These are phyloP conservation scores for Aurelia sp. DNA, from an alignment of 30 jellyfish, hydroid and myxozoan genomes.

Conservation along the genomic window DNA sequence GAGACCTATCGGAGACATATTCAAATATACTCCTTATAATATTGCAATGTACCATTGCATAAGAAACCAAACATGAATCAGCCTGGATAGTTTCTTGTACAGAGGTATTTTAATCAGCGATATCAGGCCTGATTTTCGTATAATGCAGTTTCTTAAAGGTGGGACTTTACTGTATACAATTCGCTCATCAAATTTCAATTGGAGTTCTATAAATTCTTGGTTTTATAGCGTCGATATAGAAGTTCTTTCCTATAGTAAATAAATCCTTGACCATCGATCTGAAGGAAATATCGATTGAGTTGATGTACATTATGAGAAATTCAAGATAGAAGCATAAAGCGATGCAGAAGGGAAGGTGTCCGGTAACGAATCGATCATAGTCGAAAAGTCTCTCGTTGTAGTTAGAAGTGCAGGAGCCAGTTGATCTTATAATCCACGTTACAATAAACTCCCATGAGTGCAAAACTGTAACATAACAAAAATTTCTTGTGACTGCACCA, in stretches of 20 bases:
- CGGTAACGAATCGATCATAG: slow-evolving; percentile 27
- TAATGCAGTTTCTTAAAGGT: no score
- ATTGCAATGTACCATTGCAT: no score
- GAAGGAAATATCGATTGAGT: slow-evolving; percentile 25
- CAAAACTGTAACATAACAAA: slow-evolving; percentile 18
- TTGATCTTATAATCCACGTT: slow-evolving; percentile 13
- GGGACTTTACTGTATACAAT: no score
- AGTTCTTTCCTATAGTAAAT: not conserved
- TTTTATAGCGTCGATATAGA: not conserved
- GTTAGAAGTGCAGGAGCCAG: slow-evolving; percentile 37
- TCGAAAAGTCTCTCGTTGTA: slow-evolving; percentile 25
- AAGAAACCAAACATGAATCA: no score
- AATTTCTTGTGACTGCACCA: slow-evolving; percentile 14
- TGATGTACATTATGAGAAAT: slow-evolving; percentile 18
- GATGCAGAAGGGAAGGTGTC: slow-evolving; percentile 43
- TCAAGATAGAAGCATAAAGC: slow-evolving; percentile 41
- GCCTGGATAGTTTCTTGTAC: no score
- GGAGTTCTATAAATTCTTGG: not conserved
- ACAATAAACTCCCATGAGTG: slow-evolving; percentile 23
- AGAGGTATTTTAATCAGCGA: no score
- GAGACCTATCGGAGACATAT: no score
- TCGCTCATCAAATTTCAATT: not conserved
- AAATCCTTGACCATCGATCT: not conserved
- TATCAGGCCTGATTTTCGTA: no score
- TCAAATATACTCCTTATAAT: no score